These are phyloP conservation scores for Okapia johnstoni DNA, from an alignment of 2,113 vertebrate genomes.

Conservation along the genomic window DNA sequence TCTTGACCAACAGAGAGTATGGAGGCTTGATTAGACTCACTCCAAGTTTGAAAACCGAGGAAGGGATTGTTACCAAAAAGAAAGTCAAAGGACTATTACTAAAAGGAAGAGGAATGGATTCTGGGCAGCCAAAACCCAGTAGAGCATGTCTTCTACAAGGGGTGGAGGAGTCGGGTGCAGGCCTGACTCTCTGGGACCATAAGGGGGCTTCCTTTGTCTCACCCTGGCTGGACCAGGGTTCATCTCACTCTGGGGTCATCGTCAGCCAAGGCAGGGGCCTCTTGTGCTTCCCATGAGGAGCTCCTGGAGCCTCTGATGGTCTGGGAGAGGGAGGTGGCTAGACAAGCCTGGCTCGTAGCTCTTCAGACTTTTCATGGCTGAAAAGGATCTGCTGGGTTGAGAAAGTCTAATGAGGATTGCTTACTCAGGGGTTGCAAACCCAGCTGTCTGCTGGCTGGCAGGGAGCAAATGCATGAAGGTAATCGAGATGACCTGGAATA, in stretches of 20 bases:
- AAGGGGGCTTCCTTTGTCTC: not conserved
- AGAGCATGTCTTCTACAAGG: not conserved
- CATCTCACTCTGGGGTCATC: not conserved
- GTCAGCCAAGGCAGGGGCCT: not conserved
- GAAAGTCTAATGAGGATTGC: not conserved
- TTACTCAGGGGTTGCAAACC: not conserved
- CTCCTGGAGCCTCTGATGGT: not conserved
- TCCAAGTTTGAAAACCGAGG: not conserved
- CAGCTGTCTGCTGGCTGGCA: not conserved
- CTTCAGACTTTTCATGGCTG: not conserved
- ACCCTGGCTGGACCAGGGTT: not conserved
- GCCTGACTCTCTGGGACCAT: not conserved
- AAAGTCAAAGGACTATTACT: not conserved
- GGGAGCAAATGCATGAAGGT: not conserved
- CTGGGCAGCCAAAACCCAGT: not conserved
- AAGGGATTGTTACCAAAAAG: not conserved
- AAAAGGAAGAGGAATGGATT: not conserved
- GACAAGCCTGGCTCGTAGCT: not conserved
- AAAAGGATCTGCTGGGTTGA: not conserved
- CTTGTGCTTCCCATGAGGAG: not conserved
- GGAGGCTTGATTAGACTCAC: not conserved
- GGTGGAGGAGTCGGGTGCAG: not conserved
- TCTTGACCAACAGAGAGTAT: not conserved
- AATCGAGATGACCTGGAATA: not conserved
- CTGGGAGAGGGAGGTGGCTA: not conserved